A percentile compares a stretch with the other conserved stretches of the same genome.
Conservation (phyloP, 2,113 vertebrate genomes). For the Todiramphus chloris region DNA sequence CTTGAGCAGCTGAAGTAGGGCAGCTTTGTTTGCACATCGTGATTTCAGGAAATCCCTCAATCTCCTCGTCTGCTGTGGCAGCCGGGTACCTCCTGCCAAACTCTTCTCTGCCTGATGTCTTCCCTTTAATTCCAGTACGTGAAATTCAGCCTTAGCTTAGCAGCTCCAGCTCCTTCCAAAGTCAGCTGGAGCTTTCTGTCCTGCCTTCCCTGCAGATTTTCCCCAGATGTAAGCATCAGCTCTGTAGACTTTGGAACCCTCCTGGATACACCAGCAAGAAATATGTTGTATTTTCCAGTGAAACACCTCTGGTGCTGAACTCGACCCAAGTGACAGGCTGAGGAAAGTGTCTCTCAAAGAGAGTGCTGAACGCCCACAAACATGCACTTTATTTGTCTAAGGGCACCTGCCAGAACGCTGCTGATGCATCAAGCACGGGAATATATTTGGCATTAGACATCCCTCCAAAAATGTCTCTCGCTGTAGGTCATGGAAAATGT, state of each 20-base stretch:
- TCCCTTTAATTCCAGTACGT: neutral
- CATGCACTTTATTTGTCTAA: conserved; percentile 12
- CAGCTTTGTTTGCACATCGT: neutral
- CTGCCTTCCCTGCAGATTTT: neutral
- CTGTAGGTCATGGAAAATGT: neutral
- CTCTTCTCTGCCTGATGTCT: neutral
- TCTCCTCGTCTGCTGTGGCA: neutral
- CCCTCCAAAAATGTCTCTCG: neutral
- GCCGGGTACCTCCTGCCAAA: neutral
- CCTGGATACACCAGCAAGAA: neutral
- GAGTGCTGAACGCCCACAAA: conserved; percentile 21
- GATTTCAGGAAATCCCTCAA: conserved; percentile 19
- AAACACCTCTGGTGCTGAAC: conserved; percentile 30
- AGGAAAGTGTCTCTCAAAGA: neutral
- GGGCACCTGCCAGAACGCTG: conserved; percentile 17
- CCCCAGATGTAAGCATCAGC: conserved; percentile 10
- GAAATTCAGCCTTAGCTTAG: neutral
- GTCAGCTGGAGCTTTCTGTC: neutral
- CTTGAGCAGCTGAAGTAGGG: conserved; percentile 1
- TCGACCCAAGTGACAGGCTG: neutral
- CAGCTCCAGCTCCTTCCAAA: neutral
- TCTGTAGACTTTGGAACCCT: conserved; percentile 32
- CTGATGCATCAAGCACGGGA: conserved; percentile 11
- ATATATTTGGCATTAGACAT: neutral
- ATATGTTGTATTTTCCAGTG: conserved; percentile 29